Conservation (phyloP, 2,113 vertebrate genomes). For the Notarius quadriscutis region DNA sequence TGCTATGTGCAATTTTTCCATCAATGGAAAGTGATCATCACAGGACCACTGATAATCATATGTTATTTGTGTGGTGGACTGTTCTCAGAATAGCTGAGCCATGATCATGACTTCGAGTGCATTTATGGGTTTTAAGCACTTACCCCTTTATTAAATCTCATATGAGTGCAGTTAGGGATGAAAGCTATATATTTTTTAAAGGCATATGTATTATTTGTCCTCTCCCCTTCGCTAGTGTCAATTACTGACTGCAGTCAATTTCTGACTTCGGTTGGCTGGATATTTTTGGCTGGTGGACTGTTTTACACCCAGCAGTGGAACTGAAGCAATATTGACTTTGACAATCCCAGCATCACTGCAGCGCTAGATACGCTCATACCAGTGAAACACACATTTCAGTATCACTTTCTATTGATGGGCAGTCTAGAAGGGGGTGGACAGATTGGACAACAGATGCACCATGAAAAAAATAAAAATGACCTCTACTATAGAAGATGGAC, state of each 20-base stretch:
- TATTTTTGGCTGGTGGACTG: neutral
- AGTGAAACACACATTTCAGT: neutral
- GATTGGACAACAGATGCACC: neutral
- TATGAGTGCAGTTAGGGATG: neutral
- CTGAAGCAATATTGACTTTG: conserved; percentile 7
- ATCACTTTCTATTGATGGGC: conserved; percentile 11
- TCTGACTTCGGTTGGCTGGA: neutral
- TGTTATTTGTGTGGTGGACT: neutral
- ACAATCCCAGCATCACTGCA: neutral
- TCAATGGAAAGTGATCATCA: neutral
- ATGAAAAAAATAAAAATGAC: neutral
- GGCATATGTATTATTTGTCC: neutral
- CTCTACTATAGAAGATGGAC: neutral
- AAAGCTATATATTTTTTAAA: neutral
- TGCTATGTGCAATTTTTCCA: neutral
- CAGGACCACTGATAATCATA: neutral
- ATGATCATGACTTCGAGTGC: neutral
- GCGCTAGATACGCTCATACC: neutral
- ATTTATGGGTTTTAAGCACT: neutral
- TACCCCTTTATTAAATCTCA: neutral
- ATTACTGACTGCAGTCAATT: neutral
- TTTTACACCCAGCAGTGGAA: conserved; percentile 3
- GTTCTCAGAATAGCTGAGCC: neutral
- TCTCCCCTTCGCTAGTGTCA: neutral
- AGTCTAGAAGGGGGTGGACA: neutral